phyloP scores from a whole-genome alignment of 2,888 invertebrate species.

The Chaetoderma sp. region DNA sequence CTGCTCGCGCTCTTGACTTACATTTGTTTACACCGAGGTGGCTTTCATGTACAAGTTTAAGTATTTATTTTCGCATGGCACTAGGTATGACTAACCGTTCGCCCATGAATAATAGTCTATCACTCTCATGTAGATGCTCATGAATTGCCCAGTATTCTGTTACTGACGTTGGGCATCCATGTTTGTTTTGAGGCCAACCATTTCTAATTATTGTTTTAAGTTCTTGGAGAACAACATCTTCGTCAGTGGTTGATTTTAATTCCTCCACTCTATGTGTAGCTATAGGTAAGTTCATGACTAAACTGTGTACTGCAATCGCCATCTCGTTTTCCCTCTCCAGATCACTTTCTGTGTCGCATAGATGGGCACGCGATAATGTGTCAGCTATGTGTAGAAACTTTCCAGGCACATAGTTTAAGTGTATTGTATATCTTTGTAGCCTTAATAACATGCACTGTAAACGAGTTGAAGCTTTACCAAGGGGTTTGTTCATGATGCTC shows the following conservation, averaged over 20 bases:
- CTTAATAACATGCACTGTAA: conserved; percentile 30
- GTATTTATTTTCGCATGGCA: background rate
- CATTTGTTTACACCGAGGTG: conserved; percentile 28
- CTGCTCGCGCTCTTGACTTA: conserved; percentile 13
- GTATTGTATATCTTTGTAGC: conserved; percentile 26
- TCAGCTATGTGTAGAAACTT: conserved; percentile 38
- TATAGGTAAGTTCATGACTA: background rate
- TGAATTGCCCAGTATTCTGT: conserved; percentile 19
- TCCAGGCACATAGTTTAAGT: conserved; percentile 29
- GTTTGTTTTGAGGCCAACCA: too few species aligned
- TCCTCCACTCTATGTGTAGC: background rate
- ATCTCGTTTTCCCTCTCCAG: too few species aligned
- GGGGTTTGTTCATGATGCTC: conserved; percentile 20
- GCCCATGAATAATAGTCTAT: conserved; percentile 12
- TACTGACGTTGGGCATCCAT: too few species aligned
- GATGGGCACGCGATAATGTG: conserved; percentile 32
- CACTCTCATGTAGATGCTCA: conserved; percentile 16
- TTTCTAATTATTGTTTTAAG: too few species aligned
- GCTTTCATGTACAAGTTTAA: conserved; percentile 16
- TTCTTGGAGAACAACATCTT: background rate
- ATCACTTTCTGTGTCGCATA: background rate
- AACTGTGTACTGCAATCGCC: too few species aligned
- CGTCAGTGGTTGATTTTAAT: background rate
- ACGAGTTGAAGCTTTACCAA: conserved; percentile 15
- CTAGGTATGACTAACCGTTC: conserved; percentile 19